These are phyloP conservation scores for Poeciliopsis infans DNA, from an alignment of 2,797 vertebrate genomes.

Conservation along the genomic window DNA sequence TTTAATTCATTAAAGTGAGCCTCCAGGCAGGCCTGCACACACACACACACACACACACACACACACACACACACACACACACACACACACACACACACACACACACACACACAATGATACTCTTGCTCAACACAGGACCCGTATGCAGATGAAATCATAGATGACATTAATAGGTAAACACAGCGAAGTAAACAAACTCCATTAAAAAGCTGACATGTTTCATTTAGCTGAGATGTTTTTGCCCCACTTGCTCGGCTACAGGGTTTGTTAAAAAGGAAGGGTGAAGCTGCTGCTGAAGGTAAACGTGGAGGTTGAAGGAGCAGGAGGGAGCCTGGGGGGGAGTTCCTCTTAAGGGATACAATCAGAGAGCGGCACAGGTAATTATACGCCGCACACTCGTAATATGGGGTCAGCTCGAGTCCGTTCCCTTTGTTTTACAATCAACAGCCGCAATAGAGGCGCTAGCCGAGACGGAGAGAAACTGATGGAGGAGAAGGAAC, in stretches of 20 bases:
- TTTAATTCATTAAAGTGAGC: slow-evolving; percentile 31
- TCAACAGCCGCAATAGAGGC: slow-evolving; percentile 56
- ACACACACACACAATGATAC: slow-evolving; percentile 11
- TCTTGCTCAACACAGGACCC: not conserved
- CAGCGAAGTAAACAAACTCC: slow-evolving; percentile 62
- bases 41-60: no score
- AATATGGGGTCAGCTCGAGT: slow-evolving; percentile 59
- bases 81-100: no score
- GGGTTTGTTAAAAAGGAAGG: slow-evolving; percentile 34
- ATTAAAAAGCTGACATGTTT: slow-evolving; percentile 70
- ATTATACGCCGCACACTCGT: slow-evolving; percentile 66
- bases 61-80: no score
- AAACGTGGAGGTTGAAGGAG: not conserved
- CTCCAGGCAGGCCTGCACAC: slow-evolving; percentile 10
- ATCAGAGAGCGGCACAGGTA: slow-evolving; percentile 39
- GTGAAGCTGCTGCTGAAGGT: slow-evolving; percentile 15
- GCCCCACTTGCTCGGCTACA: slow-evolving; percentile 32
- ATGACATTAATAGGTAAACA: slow-evolving; percentile 62
- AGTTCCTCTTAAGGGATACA: slow-evolving; percentile 18
- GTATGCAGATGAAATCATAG: slow-evolving; percentile 61
- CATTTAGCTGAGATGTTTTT: slow-evolving; percentile 50
- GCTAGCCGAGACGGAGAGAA: not conserved
- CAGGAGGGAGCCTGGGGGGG: not conserved
- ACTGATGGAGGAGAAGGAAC: slow-evolving; percentile 18
- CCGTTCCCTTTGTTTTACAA: slow-evolving; percentile 59